phyloP scores from a whole-genome alignment of 2,888 invertebrate genomes.

The Spodoptera exigua region DNA sequence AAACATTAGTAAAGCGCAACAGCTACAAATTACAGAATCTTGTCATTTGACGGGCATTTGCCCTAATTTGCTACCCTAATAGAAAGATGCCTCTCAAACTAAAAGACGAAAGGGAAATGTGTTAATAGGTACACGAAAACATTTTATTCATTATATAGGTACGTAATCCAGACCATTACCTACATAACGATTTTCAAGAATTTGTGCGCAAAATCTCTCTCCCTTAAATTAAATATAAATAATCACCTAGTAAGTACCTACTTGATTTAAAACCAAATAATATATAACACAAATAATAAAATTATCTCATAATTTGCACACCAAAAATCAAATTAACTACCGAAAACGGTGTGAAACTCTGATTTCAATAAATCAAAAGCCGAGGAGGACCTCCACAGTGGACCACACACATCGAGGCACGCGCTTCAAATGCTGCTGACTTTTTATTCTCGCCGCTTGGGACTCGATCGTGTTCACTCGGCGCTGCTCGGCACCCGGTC shows the following conservation, averaged over 20 bases:
- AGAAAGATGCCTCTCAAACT: no score
- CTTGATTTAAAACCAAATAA: conserved; percentile 3
- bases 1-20: no score
- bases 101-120: no score
- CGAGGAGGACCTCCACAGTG: conserved; percentile 86
- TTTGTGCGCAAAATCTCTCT: no score
- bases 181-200: no score
- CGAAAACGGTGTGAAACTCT: conserved; percentile 82
- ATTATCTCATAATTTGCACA: conserved; percentile 35
- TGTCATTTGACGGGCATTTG: no score
- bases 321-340: conserved; percentile 65
- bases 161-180: no score
- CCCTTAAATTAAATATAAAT: neutral
- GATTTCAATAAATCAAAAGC: conserved; percentile 85
- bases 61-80: no score
- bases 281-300: conserved; percentile 9
- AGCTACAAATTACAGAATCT: no score
- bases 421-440: conserved; percentile 91
- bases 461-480: conserved; percentile 79
- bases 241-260: neutral
- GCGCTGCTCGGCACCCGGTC: conserved; percentile 81
- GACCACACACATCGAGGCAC: conserved; percentile 94
- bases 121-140: no score
- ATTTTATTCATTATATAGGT: no score
- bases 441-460: conserved; percentile 82